Percentiles rank a stretch among this genome's conserved stretches.
Conservation (phyloP, 2,888 invertebrate species). For the Epistrophe eligans region DNA sequence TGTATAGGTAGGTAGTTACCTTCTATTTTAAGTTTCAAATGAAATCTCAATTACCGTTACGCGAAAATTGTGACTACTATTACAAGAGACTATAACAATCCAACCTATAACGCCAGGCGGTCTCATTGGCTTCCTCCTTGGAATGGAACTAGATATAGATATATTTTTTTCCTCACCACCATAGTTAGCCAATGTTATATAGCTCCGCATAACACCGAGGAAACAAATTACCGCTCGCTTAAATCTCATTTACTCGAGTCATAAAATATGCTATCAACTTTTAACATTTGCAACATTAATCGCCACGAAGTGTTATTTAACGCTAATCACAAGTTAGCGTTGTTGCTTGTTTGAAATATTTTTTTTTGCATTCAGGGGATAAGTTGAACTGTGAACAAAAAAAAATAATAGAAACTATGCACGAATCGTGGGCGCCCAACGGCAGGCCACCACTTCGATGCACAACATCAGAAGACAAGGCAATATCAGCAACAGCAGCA, state of each 20-base stretch:
- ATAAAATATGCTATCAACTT: conserved; percentile 74
- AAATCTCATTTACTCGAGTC: conserved; percentile 71
- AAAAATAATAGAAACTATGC: conserved; percentile 39
- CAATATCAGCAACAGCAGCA: conserved; percentile 37
- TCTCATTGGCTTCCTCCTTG: conserved; percentile 25
- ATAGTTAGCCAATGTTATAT: not conserved
- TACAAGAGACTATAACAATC: conserved; percentile 29
- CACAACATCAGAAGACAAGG: conserved; percentile 38
- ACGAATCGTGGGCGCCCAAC: conserved; percentile 74
- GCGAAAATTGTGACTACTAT: conserved; percentile 60
- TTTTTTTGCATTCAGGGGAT: conserved; percentile 23
- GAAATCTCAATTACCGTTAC: conserved; percentile 75
- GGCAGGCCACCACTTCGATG: conserved; percentile 43
- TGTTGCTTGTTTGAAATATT: conserved; percentile 60
- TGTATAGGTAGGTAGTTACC: not conserved
- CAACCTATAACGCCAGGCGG: not conserved
- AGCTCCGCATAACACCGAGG: conserved; percentile 50
- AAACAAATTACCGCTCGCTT: conserved; percentile 75
- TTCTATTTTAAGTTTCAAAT: conserved; percentile 65
- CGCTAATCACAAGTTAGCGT: conserved; percentile 75
- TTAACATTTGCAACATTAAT: conserved; percentile 76
- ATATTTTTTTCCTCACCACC: not conserved
- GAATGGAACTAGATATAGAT: conserved; percentile 16
- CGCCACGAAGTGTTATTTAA: conserved; percentile 76
- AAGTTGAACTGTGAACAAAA: conserved; percentile 29